Evolutionary conservation across 2,113 vertebrate species (phyloP).

Genomic region (Pollimyrus isidori): DNA sequence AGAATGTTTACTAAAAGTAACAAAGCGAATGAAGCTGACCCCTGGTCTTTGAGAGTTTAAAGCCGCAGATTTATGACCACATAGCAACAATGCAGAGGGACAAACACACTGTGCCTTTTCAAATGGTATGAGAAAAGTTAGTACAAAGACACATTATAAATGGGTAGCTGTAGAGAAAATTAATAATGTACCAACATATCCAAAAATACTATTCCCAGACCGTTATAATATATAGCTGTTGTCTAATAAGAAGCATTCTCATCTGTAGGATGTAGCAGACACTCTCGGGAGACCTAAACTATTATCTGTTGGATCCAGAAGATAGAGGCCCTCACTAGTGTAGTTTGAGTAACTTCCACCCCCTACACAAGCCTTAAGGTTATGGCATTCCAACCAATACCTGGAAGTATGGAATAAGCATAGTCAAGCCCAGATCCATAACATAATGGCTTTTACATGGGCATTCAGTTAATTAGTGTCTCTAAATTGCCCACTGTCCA

Average conservation of each 20-base stretch:
- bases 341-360: neutral
- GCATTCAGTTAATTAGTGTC: neutral
- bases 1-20: neutral
- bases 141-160: neutral
- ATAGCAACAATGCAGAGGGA: neutral
- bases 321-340: neutral
- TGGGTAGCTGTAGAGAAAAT: neutral
- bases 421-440: neutral
- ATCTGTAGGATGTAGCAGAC: neutral
- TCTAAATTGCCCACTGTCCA: neutral
- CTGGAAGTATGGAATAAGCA: neutral
- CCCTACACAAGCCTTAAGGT: neutral
- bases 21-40: neutral
- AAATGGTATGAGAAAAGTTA: neutral
- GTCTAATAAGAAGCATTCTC: neutral
- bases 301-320: neutral
- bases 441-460: neutral
- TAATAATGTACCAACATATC: slow-evolving; percentile 3
- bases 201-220: neutral
- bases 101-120: neutral
- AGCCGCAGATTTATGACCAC: neutral
- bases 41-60: neutral
- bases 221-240: neutral
- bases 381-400: neutral
- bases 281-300: neutral